Evolutionary conservation across 2,113 vertebrate species (phyloP).

Genomic region (Phocoena phocoena): DNA sequence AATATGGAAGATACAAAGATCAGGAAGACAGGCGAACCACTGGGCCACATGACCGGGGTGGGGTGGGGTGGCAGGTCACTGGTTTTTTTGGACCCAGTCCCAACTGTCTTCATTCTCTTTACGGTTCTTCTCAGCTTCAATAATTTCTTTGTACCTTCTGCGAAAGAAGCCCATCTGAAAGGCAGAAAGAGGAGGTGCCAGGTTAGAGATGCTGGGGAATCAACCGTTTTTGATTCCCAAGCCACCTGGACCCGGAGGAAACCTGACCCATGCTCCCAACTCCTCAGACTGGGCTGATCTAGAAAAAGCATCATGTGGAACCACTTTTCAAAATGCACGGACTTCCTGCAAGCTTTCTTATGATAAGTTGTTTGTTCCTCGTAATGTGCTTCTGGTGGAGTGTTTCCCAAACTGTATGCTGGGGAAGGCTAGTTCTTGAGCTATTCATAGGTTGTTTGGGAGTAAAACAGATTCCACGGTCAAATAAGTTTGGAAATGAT

Average conservation of each 20-base stretch:
- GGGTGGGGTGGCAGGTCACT: slow-evolving; percentile 85
- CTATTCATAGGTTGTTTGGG: background rate
- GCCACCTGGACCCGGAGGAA: background rate
- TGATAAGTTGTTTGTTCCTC: background rate
- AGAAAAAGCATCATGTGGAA: background rate
- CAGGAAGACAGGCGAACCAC: slow-evolving; percentile 81
- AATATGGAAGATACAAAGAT: slow-evolving; percentile 98
- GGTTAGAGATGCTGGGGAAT: background rate
- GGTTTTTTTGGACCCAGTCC: slow-evolving; percentile 98
- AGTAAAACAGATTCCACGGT: background rate
- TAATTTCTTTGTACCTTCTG: slow-evolving; percentile 97
- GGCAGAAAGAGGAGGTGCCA: background rate
- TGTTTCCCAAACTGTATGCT: background rate
- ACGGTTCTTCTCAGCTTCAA: slow-evolving; percentile 97
- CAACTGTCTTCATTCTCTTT: slow-evolving; percentile 97
- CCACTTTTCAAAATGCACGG: background rate
- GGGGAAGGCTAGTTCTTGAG: background rate
- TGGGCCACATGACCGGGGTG: slow-evolving; percentile 80
- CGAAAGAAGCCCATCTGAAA: slow-evolving; percentile 99
- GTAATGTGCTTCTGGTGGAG: background rate
- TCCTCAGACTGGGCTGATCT: background rate
- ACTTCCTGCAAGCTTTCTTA: background rate
- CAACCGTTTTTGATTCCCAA: fast-evolving
- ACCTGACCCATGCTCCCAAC: background rate
- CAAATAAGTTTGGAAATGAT: background rate